Conservation (phyloP, 2,113 vertebrate genomes). For the Hystrix cristata region DNA sequence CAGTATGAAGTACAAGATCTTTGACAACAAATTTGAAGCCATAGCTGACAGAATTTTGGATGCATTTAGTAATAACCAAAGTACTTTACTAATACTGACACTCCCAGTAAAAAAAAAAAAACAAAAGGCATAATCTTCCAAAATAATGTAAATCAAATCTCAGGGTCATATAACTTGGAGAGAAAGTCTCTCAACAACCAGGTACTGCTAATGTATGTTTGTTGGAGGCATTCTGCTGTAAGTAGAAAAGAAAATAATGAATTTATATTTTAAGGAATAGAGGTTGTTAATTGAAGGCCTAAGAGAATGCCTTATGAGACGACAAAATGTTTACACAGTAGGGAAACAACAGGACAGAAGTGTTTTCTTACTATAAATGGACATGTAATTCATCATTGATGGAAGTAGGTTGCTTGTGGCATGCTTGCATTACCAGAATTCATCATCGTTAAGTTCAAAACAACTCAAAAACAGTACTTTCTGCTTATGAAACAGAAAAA, state of each 20-base stretch:
- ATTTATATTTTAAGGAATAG: not conserved
- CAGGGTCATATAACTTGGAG: not conserved
- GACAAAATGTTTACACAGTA: not conserved
- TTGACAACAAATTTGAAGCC: constrained; percentile 35
- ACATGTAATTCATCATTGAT: not conserved
- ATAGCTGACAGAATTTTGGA: not conserved
- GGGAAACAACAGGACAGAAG: not conserved
- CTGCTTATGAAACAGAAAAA: not conserved
- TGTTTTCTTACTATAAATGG: not conserved
- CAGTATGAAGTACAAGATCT: not conserved
- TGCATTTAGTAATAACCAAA: not conserved
- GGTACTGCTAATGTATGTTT: constrained; percentile 48
- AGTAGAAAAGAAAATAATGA: constrained; percentile 47
- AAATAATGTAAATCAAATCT: not conserved
- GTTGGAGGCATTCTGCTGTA: constrained; percentile 27
- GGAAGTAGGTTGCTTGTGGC: not conserved
- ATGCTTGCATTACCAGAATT: not conserved
- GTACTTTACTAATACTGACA: not conserved
- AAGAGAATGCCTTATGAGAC: not conserved
- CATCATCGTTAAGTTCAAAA: not conserved
- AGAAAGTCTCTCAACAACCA: constrained; percentile 60
- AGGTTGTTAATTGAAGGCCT: not conserved
- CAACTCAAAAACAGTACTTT: not conserved
- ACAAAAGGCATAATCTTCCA: not conserved
- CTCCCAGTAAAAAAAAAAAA: not conserved